A percentile compares a stretch with the other conserved stretches of the same genome.
Evolutionary conservation across 2,797 vertebrate genomes (phyloP).

Genomic region (Pteropus rufus): DNA sequence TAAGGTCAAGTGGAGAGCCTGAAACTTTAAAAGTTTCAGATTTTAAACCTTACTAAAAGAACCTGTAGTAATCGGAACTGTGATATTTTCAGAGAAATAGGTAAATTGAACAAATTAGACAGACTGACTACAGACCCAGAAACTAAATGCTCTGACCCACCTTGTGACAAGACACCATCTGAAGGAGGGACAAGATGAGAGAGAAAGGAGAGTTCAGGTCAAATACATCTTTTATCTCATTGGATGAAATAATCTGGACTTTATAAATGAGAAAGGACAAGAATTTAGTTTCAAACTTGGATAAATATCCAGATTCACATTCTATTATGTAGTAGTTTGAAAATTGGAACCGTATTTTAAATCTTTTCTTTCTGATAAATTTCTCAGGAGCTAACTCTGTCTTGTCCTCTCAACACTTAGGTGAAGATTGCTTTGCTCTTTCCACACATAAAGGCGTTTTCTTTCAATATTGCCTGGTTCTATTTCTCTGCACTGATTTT

Average conservation of each 20-base stretch:
- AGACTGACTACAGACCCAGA: slow-evolving; percentile 18
- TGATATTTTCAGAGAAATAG: neutral
- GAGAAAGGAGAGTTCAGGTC: neutral
- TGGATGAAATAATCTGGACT: neutral
- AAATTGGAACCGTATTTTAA: neutral
- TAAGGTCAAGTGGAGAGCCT: neutral
- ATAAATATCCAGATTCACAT: neutral
- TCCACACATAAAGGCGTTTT: neutral
- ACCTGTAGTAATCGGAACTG: neutral
- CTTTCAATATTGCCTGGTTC: neutral
- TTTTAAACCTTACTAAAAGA: neutral
- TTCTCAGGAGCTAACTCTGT: neutral
- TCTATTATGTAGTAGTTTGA: rapidly evolving
- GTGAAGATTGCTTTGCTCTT: neutral
- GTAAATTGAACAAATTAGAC: neutral
- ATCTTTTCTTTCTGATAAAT: neutral
- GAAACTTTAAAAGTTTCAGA: neutral
- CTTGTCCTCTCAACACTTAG: neutral
- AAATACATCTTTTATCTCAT: neutral
- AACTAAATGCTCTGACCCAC: slow-evolving; percentile 88
- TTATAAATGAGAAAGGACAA: neutral
- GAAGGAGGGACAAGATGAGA: neutral
- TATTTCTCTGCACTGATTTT: neutral
- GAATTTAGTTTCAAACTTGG: neutral
- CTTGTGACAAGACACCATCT: slow-evolving; percentile 88